Evolutionary conservation across 2,888 invertebrate genomes (phyloP), one percentile per base, ranked within the genome.

Genomic region (Oxystoma pomonae): DNA sequence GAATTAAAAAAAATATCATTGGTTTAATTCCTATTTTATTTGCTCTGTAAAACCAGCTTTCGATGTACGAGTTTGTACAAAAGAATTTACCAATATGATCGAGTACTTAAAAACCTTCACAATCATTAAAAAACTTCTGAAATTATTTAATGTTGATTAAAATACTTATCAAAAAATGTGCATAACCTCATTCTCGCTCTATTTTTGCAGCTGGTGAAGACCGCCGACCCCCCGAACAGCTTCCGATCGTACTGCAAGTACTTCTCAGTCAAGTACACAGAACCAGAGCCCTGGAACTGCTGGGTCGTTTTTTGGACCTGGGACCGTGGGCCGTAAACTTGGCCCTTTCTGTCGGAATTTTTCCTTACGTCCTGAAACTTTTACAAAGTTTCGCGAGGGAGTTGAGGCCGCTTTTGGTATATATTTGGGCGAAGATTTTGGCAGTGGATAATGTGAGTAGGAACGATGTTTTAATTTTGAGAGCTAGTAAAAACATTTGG

Each of bases 361-460:
- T 98, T 81, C 99, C 99, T 0, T 99, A 99, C 81, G 97, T 99
- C 73, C 85, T 99, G 61, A 98, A 98, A 81, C 82, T 99, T 71
- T 84, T 99, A 72, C 98, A 99, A 82, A 96, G 96, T 72, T 92
- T 92, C 67, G 96, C 96, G 1, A 87, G 89, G 72, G 98, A 99
- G 79, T 83, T 99, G 70, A 85, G 97, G 63, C 93, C 96, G 5
- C 86, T 96, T 65, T 86, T 99, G 72, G 96, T 98, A 55, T 98
- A 97, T 80, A 98, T 99, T 72, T 99, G 99, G 99, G 97, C 99
- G 17, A 97, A 98, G 83, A 97, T 99, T 73, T 83, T 99, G 63
- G 96, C 98, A 22, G 96, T 98, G 2, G 98, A 99, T 79, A 91
- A 90, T 78, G 94, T 94, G 75, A 86, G 88, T 84, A 55, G n/a